These are phyloP conservation scores for Plebejus argus DNA, from an alignment of 2,888 invertebrate species.

Conservation along the genomic window DNA sequence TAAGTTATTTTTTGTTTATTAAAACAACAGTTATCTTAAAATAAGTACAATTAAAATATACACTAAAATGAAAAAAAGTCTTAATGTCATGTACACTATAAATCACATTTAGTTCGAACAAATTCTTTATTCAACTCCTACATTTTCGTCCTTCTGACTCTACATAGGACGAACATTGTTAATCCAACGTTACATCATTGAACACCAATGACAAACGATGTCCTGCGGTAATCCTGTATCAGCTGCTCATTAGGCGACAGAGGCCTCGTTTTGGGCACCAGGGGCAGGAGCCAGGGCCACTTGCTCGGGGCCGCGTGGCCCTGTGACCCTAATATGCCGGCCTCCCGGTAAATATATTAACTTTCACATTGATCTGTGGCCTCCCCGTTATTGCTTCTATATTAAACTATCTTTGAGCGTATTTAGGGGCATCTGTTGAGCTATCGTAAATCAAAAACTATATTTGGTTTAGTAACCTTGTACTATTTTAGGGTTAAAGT, in stretches of 20 bases:
- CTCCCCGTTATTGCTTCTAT: slow-evolving; percentile 21
- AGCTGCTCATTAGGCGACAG: slow-evolving; percentile 15
- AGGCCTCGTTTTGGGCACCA: slow-evolving; percentile 17
- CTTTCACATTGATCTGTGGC: slow-evolving; percentile 24
- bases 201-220: background rate
- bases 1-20: too few relatives aligned
- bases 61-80: too few relatives aligned
- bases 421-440: background rate
- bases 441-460: background rate
- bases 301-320: slow-evolving; percentile 21
- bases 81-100: too few relatives aligned
- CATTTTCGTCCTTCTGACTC: background rate
- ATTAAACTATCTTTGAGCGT: slow-evolving; percentile 2
- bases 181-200: background rate
- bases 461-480: background rate
- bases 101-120: background rate
- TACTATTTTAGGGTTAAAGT: background rate
- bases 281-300: slow-evolving; percentile 15
- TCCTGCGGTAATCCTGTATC: background rate
- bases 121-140: background rate
- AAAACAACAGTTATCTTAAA: too few relatives aligned
- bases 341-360: slow-evolving; percentile 31
- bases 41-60: too few relatives aligned
- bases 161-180: background rate
- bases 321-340: slow-evolving; percentile 29